phyloP scores from a whole-genome alignment of 2,113 vertebrate genomes.

The Hypocryptadius cinnamomeus region DNA sequence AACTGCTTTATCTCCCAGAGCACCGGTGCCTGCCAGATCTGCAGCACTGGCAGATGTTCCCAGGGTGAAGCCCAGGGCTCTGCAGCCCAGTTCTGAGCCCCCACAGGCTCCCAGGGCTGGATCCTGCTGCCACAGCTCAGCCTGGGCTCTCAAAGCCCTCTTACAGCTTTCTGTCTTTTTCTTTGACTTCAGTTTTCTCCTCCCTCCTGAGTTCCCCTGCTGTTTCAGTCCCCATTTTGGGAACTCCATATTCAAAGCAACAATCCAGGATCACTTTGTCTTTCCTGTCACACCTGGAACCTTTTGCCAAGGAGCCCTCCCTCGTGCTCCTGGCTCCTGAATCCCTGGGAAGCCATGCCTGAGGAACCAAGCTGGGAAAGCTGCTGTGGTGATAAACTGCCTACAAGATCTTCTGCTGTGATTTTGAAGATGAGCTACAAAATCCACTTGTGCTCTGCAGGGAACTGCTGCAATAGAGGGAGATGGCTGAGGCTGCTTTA shows the following conservation, averaged over 20 bases:
- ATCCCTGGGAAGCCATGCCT: background rate
- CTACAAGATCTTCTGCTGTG: background rate
- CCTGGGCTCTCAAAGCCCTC: background rate
- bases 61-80: background rate
- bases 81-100: background rate
- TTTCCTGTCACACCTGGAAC: background rate
- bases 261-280: background rate
- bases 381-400: background rate
- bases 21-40: background rate
- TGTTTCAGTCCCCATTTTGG: background rate
- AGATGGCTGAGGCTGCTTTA: background rate
- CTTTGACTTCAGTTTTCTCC: background rate
- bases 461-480: background rate
- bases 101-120: fast-evolving
- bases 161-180: background rate
- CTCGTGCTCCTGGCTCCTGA: background rate
- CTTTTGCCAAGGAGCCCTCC: background rate
- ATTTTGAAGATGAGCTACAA: background rate
- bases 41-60: fast-evolving
- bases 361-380: background rate
- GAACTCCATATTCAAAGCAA: background rate
- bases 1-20: background rate
- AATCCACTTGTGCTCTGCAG: background rate
- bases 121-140: background rate
- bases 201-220: background rate